These are phyloP conservation scores for Platycheirus albimanus DNA, from an alignment of 2,888 invertebrate genomes.

Conservation along the genomic window DNA sequence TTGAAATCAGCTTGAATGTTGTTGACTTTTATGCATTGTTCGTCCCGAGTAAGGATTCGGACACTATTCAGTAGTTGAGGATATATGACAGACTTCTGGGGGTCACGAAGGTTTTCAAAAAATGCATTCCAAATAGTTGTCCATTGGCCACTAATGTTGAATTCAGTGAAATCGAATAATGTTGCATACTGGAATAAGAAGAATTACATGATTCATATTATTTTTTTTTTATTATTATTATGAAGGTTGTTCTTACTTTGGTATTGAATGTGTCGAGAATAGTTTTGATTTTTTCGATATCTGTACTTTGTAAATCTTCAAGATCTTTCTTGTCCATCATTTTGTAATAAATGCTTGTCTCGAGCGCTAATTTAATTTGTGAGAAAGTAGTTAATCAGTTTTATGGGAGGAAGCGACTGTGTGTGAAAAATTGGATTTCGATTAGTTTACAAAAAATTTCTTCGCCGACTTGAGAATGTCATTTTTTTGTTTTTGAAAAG, in stretches of 20 bases:
- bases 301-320: slow-evolving; percentile 78
- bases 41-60: slow-evolving; percentile 88
- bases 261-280: slow-evolving; percentile 79
- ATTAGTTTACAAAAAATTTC: slow-evolving; percentile 61
- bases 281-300: slow-evolving; percentile 77
- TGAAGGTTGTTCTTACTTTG: slow-evolving; percentile 79
- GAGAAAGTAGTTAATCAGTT: slow-evolving; percentile 44
- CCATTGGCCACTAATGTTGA: slow-evolving; percentile 81
- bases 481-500: slow-evolving; percentile 2
- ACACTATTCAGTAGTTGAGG: slow-evolving; percentile 80
- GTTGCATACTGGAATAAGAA: slow-evolving; percentile 77
- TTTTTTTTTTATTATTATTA: slow-evolving; percentile 4
- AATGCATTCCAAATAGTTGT: slow-evolving; percentile 80
- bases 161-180: slow-evolving; percentile 80
- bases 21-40: slow-evolving; percentile 86
- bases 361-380: slow-evolving; percentile 59
- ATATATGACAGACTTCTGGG: slow-evolving; percentile 76
- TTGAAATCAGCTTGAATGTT: slow-evolving; percentile 88
- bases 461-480: slow-evolving; percentile 35
- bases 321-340: slow-evolving; percentile 80
- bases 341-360: slow-evolving; percentile 8
- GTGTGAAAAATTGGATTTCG: slow-evolving; percentile 59
- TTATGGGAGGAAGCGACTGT: slow-evolving; percentile 37
- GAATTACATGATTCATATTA: neutral
- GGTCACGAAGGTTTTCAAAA: slow-evolving; percentile 80